Conservation (phyloP, 2,797 vertebrate genomes). For the Sebastes kiyomatsui region DNA sequence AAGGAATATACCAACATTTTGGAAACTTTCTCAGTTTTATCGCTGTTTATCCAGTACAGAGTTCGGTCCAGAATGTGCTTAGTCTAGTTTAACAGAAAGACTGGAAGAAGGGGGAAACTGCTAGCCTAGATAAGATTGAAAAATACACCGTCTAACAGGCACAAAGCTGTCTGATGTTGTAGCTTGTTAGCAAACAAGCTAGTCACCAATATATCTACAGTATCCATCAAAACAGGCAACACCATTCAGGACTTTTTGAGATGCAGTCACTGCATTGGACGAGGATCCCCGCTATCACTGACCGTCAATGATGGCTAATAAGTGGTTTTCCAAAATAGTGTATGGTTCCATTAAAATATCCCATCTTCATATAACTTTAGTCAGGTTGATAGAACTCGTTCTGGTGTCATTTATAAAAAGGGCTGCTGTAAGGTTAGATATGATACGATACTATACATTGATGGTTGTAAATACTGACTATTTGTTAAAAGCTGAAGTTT, state of each 20-base stretch:
- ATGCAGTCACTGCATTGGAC: not conserved
- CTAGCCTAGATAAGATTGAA: not conserved
- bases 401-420: not conserved
- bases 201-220: not conserved
- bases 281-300: fast-evolving
- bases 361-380: not conserved
- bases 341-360: not conserved
- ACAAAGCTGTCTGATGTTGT: not conserved
- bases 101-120: too few relatives aligned
- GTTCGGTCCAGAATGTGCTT: not conserved
- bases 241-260: not conserved
- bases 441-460: not conserved
- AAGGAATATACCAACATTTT: not conserved
- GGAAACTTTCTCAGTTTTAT: not conserved
- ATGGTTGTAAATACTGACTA: not conserved
- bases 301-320: not conserved
- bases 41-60: not conserved
- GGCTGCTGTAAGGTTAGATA: not conserved
- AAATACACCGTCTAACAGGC: not conserved
- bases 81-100: not conserved
- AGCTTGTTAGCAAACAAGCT: not conserved
- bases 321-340: not conserved
- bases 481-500: not conserved
- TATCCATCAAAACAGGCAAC: not conserved
- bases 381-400: not conserved